phyloP scores from a whole-genome alignment of 2,888 invertebrate genomes.

The Drosophila pseudotakahashii region DNA sequence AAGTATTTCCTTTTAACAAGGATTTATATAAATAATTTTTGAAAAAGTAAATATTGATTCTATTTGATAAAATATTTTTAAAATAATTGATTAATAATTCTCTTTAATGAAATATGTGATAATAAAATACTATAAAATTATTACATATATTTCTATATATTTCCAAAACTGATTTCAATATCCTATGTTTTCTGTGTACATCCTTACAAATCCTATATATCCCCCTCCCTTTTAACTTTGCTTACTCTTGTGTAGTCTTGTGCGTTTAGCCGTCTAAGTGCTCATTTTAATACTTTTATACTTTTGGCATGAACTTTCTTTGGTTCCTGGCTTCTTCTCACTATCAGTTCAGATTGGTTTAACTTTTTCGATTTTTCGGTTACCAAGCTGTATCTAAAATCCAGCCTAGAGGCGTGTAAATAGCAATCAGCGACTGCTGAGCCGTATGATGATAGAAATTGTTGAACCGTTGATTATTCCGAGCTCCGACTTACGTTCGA shows the following conservation, averaged over 20 bases:
- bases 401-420: constrained; percentile 45
- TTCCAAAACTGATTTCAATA: not conserved
- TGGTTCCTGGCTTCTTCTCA: constrained; percentile 20
- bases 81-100: no score
- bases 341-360: constrained; percentile 27
- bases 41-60: no score
- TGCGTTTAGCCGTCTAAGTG: constrained; percentile 21
- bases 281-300: constrained; percentile 3
- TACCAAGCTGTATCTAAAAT: constrained; percentile 23
- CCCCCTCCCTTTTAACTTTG: not conserved
- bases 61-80: no score
- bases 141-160: no score
- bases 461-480: constrained; percentile 43
- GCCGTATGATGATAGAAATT: constrained; percentile 79
- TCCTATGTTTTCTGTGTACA: not conserved
- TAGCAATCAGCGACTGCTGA: constrained; percentile 41
- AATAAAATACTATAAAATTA: no score
- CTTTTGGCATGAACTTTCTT: constrained; percentile 24
- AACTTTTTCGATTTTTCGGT: constrained; percentile 9
- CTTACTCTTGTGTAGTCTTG: constrained; percentile 32
- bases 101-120: no score
- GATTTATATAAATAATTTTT: no score
- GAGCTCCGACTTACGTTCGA: constrained; percentile 33
- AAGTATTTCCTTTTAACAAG: no score
- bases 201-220: not conserved